These are phyloP conservation scores for Argyra leucocephala DNA, from an alignment of 2,888 invertebrate genomes.

Conservation along the genomic window DNA sequence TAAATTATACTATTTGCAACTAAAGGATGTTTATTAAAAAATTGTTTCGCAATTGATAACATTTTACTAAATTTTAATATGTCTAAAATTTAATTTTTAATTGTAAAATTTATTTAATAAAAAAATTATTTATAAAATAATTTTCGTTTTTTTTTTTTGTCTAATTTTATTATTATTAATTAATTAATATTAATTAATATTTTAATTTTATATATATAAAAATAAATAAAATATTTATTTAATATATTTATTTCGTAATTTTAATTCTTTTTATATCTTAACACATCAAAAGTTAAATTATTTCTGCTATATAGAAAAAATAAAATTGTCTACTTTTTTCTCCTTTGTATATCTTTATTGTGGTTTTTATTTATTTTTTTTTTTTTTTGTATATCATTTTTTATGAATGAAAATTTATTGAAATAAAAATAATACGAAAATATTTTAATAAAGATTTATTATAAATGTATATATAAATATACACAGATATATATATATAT, in stretches of 20 bases:
- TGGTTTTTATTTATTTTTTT: too few relatives aligned
- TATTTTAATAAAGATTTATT: slow-evolving; percentile 1
- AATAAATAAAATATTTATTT: neutral
- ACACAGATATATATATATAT: too few relatives aligned
- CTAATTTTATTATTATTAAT: neutral
- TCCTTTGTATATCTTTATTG: too few relatives aligned
- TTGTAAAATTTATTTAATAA: too few relatives aligned
- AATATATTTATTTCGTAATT: neutral
- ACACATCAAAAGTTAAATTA: neutral
- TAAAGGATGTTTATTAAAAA: slow-evolving; percentile 47
- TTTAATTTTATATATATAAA: neutral
- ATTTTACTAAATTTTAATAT: neutral
- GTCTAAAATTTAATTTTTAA: too few relatives aligned
- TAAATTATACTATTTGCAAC: slow-evolving; percentile 55
- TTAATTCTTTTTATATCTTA: neutral
- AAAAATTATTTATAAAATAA: too few relatives aligned
- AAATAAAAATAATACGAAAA: neutral
- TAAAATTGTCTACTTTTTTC: neutral
- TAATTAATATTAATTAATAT: neutral
- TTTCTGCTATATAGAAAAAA: neutral
- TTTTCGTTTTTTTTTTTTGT: too few relatives aligned
- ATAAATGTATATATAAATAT: neutral
- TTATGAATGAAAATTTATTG: too few relatives aligned
- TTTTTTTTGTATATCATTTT: too few relatives aligned
- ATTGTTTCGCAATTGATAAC: slow-evolving; percentile 23